Evolutionary conservation across 1,140 invertebrate genomes (phyloP).

Genomic region (Brachionus plicatilis): DNA sequence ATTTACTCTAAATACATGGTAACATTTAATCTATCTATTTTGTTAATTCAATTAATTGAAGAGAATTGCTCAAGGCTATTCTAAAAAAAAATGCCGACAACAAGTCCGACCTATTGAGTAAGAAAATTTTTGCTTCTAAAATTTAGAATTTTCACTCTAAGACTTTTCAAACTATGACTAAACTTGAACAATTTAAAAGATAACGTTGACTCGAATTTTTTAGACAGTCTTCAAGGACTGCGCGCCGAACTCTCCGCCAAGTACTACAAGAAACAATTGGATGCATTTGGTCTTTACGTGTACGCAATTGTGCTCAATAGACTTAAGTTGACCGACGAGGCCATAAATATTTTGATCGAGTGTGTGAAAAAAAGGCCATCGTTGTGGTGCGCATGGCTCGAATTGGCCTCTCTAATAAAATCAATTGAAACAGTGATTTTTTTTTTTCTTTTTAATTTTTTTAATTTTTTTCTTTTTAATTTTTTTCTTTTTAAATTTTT

Average conservation of each 20-base stretch:
- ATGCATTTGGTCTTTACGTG: constrained; percentile 22
- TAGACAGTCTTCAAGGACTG: constrained; percentile 33
- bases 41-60: no score
- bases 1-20: constrained; percentile 74
- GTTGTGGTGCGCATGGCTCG: constrained; percentile 87
- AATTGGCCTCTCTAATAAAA: constrained; percentile 75
- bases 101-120: constrained; percentile 24
- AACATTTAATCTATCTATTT: not conserved
- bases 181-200: not conserved
- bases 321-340: constrained; percentile 69
- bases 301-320: constrained; percentile 83
- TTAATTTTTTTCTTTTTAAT: no score
- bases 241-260: constrained; percentile 46
- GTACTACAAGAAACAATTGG: constrained; percentile 17
- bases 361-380: constrained; percentile 71
- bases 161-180: not conserved
- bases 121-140: not conserved
- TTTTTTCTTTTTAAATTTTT: no score
- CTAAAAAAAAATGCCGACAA: constrained; percentile 28
- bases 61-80: not conserved
- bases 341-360: constrained; percentile 71
- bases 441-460: not conserved
- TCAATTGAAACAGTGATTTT: constrained; percentile 64
- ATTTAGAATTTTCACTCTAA: no score
- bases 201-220: not conserved